phyloP scores from a whole-genome alignment of 2,888 invertebrate species.

The Caenorhabditis japonica region DNA sequence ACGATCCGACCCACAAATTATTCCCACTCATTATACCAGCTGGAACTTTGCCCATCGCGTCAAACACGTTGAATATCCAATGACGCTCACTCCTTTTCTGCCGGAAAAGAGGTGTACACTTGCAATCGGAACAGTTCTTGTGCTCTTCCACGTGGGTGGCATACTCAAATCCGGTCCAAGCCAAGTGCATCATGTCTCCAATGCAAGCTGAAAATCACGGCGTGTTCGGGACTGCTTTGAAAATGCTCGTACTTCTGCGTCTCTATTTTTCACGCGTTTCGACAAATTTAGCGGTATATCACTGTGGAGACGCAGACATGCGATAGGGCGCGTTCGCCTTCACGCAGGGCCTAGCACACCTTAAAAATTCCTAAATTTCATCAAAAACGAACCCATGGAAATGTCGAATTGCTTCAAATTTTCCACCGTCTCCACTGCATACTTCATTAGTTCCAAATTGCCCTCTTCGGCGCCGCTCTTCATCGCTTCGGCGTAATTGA shows the following conservation, averaged over 20 bases:
- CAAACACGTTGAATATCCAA: constrained; percentile 77
- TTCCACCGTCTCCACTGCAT: constrained; percentile 58
- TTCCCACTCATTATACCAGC: constrained; percentile 78
- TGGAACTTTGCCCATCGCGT: constrained; percentile 76
- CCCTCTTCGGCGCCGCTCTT: constrained; percentile 62
- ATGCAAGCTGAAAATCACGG: constrained; percentile 64
- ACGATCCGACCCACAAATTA: constrained; percentile 77
- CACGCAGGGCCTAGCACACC: too few species aligned
- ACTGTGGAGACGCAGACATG: too few species aligned
- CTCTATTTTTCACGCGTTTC: too few species aligned
- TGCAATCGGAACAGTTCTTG: constrained; percentile 72
- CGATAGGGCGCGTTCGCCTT: too few species aligned
- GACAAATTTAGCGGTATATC: too few species aligned
- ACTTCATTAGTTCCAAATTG: constrained; percentile 71
- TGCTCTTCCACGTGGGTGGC: constrained; percentile 71
- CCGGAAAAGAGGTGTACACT: constrained; percentile 69
- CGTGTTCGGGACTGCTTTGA: too few species aligned
- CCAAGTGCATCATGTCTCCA: constrained; percentile 72
- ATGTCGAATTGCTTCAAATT: constrained; percentile 62
- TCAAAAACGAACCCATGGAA: constrained; percentile 49
- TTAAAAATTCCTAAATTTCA: too few species aligned
- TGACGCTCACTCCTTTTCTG: constrained; percentile 70
- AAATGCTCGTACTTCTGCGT: too few species aligned
- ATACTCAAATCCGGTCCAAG: constrained; percentile 74
- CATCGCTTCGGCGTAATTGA: constrained; percentile 67